These are phyloP conservation scores for Thunnus thynnus DNA, from an alignment of 2,113 vertebrate genomes.

Conservation along the genomic window DNA sequence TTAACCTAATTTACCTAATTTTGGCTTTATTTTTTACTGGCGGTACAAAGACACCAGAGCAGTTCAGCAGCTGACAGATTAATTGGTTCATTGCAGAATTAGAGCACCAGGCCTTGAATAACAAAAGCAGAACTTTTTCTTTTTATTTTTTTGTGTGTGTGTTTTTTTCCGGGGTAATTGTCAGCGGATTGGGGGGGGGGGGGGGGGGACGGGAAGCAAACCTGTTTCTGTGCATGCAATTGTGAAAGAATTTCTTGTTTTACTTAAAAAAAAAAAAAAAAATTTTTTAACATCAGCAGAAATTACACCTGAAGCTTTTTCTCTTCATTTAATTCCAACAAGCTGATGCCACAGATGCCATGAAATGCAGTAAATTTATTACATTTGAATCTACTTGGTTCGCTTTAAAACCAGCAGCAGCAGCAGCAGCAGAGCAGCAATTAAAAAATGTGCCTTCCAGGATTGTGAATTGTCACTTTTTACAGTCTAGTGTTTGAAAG, in stretches of 20 bases:
- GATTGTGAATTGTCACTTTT: conserved; percentile 7
- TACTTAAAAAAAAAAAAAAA: no score
- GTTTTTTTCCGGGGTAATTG: not conserved
- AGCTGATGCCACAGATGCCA: conserved; percentile 6
- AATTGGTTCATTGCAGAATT: conserved; percentile 20
- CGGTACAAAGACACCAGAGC: not conserved
- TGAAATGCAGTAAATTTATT: conserved; percentile 29
- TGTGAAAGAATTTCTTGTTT: not conserved
- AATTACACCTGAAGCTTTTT: conserved; percentile 15
- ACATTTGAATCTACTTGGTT: conserved; percentile 9
- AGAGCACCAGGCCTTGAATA: conserved; percentile 21
- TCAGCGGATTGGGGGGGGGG: not conserved
- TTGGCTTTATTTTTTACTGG: not conserved
- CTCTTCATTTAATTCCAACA: conserved; percentile 28
- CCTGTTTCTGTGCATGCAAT: conserved; percentile 12
- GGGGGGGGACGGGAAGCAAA: not conserved
- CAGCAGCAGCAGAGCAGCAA: conserved; percentile 15
- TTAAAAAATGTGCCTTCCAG: not conserved
- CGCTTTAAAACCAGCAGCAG: conserved; percentile 22
- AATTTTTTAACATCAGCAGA: no score
- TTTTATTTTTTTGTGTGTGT: conserved; percentile 2
- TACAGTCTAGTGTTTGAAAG: conserved; percentile 4
- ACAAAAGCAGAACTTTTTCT: conserved; percentile 10
- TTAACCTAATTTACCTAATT: not conserved
- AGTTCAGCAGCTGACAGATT: not conserved